Evolutionary conservation across 1,140 invertebrate genomes (phyloP), one percentile per base, ranked within the genome.

Genomic region (Lepidurus packardi): DNA sequence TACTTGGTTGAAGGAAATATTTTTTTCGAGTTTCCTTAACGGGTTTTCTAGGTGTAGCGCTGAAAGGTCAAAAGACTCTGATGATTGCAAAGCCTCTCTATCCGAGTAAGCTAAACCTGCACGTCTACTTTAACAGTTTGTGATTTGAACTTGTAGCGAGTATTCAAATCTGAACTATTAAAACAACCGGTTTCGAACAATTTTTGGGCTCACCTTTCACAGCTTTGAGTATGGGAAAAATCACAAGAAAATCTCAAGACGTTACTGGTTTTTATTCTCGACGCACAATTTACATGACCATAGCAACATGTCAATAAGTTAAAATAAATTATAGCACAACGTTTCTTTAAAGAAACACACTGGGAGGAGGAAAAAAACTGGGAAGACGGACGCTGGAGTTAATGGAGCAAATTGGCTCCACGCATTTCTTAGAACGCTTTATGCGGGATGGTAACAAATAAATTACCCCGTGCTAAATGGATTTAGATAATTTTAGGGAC

Each of bases 231-330:
- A 4, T 34, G 34, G 34, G 21, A n/a, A 21, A 65, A 65, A 65
- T 7, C 21, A 65, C 8, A 16, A 7, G 6, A 16, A 65, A 65
- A 65, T 65, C 21, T 65, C 13, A 65, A 65, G 53, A 65, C 53
- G 13, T n/a, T 21, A 65, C 53, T 16, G 21, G 16, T 21, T 13
- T 65, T 65, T 65, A 65, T 65, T 65, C 16, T 4, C 53, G 13
- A 65, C 53, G 53, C 53, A 65, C n/a, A 65, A 9, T 65, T 65
- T 65, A 65, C 13, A 65, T 13, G 21, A 65, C 13, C 53, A 65
- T 65, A n/a, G 53, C 53, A 65, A 65, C 53, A 65, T n/a, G 53
- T 65, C 53, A 65, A 65, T 65, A 65, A 65, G 53, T 65, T 65
- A 65, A 65, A 65, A 65, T 65, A 65, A 65, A 65, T 34, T 34